Percentiles rank a stretch among this genome's conserved stretches.
phyloP scores from a whole-genome alignment of 1,140 invertebrate species.

The Bombus terrestris region DNA sequence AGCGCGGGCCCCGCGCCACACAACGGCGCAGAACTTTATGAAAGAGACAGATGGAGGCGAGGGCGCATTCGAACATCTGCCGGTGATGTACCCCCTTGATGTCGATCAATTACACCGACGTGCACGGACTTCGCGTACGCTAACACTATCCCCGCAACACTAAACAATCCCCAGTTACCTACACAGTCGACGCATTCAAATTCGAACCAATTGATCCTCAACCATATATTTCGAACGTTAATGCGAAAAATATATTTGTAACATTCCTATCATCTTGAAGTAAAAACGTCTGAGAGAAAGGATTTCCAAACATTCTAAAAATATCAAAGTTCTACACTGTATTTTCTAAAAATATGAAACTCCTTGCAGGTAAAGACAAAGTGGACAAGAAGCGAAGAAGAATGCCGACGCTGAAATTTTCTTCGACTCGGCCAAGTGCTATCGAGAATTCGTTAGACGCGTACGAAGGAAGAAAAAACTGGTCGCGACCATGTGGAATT shows the following conservation, averaged over 20 bases:
- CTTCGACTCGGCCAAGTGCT: background rate
- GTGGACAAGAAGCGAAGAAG: background rate
- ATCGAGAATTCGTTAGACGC: constrained; percentile 2
- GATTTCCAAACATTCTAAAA: background rate
- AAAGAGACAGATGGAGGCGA: constrained; percentile 73
- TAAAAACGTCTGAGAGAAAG: too few relatives aligned
- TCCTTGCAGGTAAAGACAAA: background rate
- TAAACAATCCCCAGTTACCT: constrained; percentile 15
- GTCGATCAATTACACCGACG: constrained; percentile 72
- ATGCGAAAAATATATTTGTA: background rate
- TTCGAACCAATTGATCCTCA: background rate
- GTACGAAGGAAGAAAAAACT: background rate
- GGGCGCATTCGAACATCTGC: constrained; percentile 74
- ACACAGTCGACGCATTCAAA: background rate
- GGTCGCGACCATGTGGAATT: background rate
- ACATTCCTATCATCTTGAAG: background rate
- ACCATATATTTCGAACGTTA: background rate
- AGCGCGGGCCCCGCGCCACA: constrained; percentile 19
- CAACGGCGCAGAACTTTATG: constrained; percentile 57
- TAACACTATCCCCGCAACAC: constrained; percentile 3
- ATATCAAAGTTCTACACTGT: background rate
- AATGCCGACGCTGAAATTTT: background rate
- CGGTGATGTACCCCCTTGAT: constrained; percentile 73
- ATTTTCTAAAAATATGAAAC: background rate
- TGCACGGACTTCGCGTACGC: constrained; percentile 18